Conservation (phyloP, 1,140 invertebrate genomes). For the Piezodorus guildinii region DNA sequence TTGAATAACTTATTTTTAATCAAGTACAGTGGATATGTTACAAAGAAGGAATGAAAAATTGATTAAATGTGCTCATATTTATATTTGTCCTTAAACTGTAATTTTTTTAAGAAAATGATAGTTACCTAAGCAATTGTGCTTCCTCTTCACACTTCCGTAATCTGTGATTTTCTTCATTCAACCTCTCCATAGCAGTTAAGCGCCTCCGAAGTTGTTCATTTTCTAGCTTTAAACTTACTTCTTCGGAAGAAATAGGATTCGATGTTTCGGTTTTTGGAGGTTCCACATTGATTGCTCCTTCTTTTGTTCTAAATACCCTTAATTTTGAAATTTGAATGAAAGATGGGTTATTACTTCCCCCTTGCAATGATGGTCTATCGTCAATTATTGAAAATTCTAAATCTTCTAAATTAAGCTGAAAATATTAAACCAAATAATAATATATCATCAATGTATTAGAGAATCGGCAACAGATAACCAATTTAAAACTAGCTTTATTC, state of each 20-base stretch:
- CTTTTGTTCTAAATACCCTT: slow-evolving; percentile 48
- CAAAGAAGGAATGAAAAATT: neutral
- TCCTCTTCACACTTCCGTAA: slow-evolving; percentile 34
- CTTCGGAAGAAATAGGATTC: slow-evolving; percentile 11
- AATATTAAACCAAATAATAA: neutral
- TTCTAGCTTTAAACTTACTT: slow-evolving; percentile 38
- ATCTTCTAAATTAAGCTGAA: slow-evolving; percentile 54
- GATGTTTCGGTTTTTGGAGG: slow-evolving; percentile 32
- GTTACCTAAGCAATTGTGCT: slow-evolving; percentile 18
- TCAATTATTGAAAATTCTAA: slow-evolving; percentile 58
- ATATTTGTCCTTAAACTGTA: neutral
- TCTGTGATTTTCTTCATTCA: slow-evolving; percentile 49
- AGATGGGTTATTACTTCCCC: slow-evolving; percentile 59
- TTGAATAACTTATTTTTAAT: neutral
- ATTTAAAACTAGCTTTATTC: slow-evolving; percentile 24
- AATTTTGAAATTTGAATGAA: slow-evolving; percentile 59
- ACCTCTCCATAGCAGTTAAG: slow-evolving; percentile 44
- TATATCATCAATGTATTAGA: slow-evolving; percentile 11
- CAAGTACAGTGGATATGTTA: no score
- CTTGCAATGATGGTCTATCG: slow-evolving; percentile 56
- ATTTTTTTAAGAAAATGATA: neutral
- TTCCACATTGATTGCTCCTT: slow-evolving; percentile 61
- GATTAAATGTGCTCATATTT: neutral
- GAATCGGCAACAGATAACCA: neutral
- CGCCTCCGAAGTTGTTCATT: slow-evolving; percentile 51